Evolutionary conservation across 1,140 invertebrate genomes (phyloP), one percentile per base, ranked within the genome.

Genomic region (Drosophila erecta): DNA sequence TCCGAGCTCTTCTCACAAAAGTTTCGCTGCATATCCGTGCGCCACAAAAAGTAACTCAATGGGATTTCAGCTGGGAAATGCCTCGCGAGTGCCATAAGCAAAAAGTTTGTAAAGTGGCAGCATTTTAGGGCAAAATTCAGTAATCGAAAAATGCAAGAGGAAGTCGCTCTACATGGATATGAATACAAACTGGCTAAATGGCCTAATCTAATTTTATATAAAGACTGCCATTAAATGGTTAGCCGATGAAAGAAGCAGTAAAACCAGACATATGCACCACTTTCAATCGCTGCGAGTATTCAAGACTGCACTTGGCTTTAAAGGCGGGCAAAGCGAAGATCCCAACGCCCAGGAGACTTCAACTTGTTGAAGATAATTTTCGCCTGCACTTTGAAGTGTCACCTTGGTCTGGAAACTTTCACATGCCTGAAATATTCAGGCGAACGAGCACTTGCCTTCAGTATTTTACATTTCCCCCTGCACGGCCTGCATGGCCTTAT

Each of bases 1-100:
- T 50, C 62, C 60, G n/a, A 35, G 22, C 14, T 12, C 15, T 37
- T 65, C 41, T 3, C 1, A 20, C 22, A 35, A 59, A 64, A 60
- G 3, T 60, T 60, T 61, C 1, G 27, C 27, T 30, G 51, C 22
- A 57, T 24, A 10, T 43, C 12, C n/a, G 4, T 35, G 35, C 14
- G 22, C n/a, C 4, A 30, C 22, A 55, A 41, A 24, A 27, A 11
- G 35, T 14, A 38, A 38, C 37, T 38, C 37, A 38, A 38, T 20
- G 20, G 27, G 11, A 30, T 15, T 59, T 27, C 14, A 15, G 30
- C 43, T 3, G 20, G 38, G 38, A 54, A 54, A n/a, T 5, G 51
- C 35, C 51, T n/a, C 20, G 35, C 35, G 17, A 40, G 49, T 35
- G 24, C 47, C 24, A 30, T 49, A 49, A 49, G n/a, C 30, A 0